Conservation (phyloP, 1,140 invertebrate genomes). For the Apis cerana region DNA sequence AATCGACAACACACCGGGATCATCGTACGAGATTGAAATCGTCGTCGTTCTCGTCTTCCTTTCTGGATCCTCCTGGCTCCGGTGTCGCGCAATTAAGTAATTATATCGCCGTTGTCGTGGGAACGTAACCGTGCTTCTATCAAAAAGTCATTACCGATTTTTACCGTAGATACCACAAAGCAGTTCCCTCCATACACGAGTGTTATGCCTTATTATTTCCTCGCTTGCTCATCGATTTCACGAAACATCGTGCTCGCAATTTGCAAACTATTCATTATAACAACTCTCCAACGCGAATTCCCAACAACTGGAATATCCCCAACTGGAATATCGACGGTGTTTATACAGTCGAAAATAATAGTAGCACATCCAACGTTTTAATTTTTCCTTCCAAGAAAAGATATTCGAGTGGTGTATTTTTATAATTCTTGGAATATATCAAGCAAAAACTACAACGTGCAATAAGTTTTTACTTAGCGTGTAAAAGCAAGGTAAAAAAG, state of each 20-base stretch:
- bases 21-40: conserved; percentile 17
- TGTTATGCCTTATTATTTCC: conserved; percentile 17
- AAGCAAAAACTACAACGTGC: no score
- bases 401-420: no score
- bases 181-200: background rate
- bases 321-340: background rate
- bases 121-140: conserved; percentile 24
- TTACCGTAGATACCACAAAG: conserved; percentile 8
- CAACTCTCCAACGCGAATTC: background rate
- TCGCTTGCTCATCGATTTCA: conserved; percentile 38
- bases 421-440: no score
- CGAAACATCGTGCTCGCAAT: conserved; percentile 12
- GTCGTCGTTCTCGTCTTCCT: background rate
- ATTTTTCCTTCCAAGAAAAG: no score
- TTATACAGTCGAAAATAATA: no score
- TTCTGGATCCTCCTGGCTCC: background rate
- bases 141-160: conserved; percentile 45
- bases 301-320: background rate
- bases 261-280: conserved; percentile 6
- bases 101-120: conserved; percentile 30
- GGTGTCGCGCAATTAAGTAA: conserved; percentile 39
- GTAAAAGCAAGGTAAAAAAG: background rate
- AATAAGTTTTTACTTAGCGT: background rate
- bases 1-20: conserved; percentile 1
- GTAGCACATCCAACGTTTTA: no score